Evolutionary conservation across 2,113 vertebrate genomes (phyloP).

Genomic region (Myrmecobius fasciatus): DNA sequence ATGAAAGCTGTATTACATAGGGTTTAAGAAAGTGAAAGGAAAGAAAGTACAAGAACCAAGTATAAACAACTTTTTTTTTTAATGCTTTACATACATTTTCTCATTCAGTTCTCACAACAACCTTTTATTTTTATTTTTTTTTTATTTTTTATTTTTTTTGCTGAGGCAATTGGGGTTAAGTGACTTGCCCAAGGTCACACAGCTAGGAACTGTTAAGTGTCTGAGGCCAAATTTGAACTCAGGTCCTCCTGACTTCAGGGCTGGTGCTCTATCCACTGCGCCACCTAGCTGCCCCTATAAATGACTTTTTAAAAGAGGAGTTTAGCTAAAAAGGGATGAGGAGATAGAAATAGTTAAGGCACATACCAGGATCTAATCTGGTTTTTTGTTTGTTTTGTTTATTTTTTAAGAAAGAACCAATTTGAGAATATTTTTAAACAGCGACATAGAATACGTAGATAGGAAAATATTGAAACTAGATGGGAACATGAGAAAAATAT

Average conservation of each 20-base stretch:
- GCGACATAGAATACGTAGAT: background rate
- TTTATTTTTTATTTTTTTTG: no score
- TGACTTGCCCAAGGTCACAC: no score
- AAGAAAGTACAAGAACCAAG: background rate
- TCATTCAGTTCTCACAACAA: no score
- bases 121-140: no score
- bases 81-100: no score
- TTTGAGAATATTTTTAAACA: background rate
- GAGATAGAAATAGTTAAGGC: background rate
- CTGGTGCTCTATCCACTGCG: no score
- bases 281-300: no score
- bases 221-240: no score
- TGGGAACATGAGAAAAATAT: background rate
- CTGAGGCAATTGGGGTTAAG: no score
- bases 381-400: background rate
- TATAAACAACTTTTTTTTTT: background rate
- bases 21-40: background rate
- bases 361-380: background rate
- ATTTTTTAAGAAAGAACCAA: background rate
- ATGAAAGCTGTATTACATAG: background rate
- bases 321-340: background rate
- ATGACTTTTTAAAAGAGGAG: background rate
- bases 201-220: no score
- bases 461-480: background rate
- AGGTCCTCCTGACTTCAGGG: no score